Evolutionary conservation across 2,888 invertebrate genomes (phyloP), one percentile per base, ranked within the genome.

Genomic region (Drosophila maculinotata): DNA sequence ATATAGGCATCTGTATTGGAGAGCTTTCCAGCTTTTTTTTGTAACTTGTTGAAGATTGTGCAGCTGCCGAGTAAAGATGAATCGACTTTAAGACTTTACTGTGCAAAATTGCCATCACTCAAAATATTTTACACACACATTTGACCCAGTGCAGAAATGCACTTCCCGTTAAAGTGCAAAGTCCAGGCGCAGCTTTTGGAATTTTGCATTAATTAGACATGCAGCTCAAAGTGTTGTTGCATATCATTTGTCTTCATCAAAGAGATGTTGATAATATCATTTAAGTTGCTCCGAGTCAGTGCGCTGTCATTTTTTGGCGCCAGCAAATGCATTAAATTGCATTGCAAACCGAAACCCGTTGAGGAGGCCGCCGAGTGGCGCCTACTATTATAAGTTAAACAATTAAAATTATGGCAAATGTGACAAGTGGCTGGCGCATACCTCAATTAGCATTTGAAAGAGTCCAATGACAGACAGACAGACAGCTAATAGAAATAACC

Each of bases 351-450:
- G n/a, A n/a, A n/a, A 47, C 8, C 30, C 53, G 48, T 20, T 53
- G n/a, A 14, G 44, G 23, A 35, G 38, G 17, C 47, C 58, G 38
- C 14, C 54, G 49, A 62, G 66, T 79, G 81, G 86, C 81, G 81
- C 86, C 81, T 82, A 77, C 86, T 79, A 77, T 77, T 72, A 68
- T 65, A 62, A 82, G 76, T 82, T 82, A 75, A 79, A 72, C 86
- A 82, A 82, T 82, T 79, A 72, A 72, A 85, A 85, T 82, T 79
- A 79, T 79, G 74, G 78, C 76, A 73, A 79, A 80, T 75, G 84
- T 80, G 81, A 81, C 79, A 80, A 80, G 84, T 80, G 84, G 79
- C 68, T 49, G 80, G 73, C 85, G 86, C 86, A 82, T 82, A 85
- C 86, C 86, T 85, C 81, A 82, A 82, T 85, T 82, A 85, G 75